These are phyloP conservation scores for Atherinomorus stipes DNA, from an alignment of 2,113 vertebrate genomes.

Conservation along the genomic window DNA sequence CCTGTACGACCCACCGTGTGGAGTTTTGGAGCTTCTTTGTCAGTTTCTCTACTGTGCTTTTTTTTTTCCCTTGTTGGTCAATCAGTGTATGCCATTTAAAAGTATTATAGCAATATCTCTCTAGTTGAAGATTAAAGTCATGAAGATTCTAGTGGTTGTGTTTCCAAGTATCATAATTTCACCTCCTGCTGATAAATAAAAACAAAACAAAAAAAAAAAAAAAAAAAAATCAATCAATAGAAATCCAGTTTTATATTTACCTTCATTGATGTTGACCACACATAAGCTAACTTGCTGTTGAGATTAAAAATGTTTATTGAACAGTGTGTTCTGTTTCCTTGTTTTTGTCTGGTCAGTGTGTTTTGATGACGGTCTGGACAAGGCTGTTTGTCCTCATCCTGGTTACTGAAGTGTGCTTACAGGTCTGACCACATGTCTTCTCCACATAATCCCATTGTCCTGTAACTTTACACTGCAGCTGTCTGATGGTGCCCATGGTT, in stretches of 20 bases:
- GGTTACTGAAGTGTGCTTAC: neutral
- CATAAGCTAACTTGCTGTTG: constrained; percentile 88
- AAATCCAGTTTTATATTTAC: constrained; percentile 81
- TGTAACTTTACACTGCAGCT: constrained; percentile 35
- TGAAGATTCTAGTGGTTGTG: constrained; percentile 81
- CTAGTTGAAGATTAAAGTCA: constrained; percentile 80
- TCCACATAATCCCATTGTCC: constrained; percentile 36
- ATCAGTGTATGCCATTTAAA: constrained; percentile 85
- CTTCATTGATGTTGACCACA: constrained; percentile 85
- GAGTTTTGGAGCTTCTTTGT: constrained; percentile 79
- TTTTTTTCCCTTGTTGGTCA: constrained; percentile 63
- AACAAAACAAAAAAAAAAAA: constrained; percentile 38
- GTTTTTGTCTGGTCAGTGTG: constrained; percentile 1
- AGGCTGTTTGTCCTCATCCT: neutral
- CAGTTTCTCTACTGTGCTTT: constrained; percentile 71
- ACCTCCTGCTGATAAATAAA: constrained; percentile 74
- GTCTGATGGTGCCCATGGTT: constrained; percentile 25
- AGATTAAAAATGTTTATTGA: constrained; percentile 87
- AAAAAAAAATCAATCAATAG: constrained; percentile 66
- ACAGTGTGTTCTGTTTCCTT: constrained; percentile 31
- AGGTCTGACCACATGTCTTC: neutral
- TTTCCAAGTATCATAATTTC: constrained; percentile 80
- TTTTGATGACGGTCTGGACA: neutral
- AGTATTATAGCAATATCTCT: constrained; percentile 98
- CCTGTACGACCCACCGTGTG: constrained; percentile 89